Conservation (phyloP, 2,113 vertebrate species). For the Dunckerocampus dactyliophorus region DNA sequence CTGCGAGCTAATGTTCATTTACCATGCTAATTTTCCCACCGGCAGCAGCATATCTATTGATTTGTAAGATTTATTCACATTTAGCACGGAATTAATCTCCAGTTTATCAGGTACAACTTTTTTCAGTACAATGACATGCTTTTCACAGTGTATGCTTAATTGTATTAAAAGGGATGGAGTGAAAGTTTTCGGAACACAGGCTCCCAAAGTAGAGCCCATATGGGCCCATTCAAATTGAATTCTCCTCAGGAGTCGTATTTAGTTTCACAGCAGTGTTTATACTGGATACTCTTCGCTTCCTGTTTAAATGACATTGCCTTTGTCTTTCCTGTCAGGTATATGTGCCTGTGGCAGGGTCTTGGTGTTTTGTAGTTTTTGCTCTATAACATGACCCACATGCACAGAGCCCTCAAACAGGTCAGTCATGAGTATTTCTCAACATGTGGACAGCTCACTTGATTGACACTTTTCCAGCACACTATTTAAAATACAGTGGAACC, state of each 20-base stretch:
- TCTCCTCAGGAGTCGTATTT: conserved; percentile 25
- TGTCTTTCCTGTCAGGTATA: conserved; percentile 49
- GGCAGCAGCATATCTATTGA: conserved; percentile 56
- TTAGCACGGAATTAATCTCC: conserved; percentile 3
- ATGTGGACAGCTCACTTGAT: conserved; percentile 9
- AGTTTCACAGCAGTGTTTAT: conserved; percentile 53
- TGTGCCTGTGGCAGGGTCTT: conserved; percentile 47
- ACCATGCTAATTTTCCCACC: conserved; percentile 69
- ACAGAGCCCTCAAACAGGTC: conserved; percentile 43
- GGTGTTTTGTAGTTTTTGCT: conserved; percentile 48
- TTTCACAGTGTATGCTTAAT: no score
- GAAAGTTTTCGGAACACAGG: conserved; percentile 1
- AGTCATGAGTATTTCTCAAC: conserved; percentile 21
- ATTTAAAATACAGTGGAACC: no score
- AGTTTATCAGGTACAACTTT: background rate
- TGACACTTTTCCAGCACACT: conserved; percentile 1
- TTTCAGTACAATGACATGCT: background rate
- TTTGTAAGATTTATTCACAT: conserved; percentile 47
- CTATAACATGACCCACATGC: conserved; percentile 16
- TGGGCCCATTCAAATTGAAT: conserved; percentile 16
- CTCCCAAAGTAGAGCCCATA: conserved; percentile 9
- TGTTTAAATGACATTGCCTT: conserved; percentile 44
- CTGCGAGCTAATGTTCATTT: conserved; percentile 75
- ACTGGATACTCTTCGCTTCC: conserved; percentile 39
- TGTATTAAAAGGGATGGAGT: no score